Base-by-base conservation (phyloP, 2,888 invertebrate species). In the Syritta pipiens region DNA sequence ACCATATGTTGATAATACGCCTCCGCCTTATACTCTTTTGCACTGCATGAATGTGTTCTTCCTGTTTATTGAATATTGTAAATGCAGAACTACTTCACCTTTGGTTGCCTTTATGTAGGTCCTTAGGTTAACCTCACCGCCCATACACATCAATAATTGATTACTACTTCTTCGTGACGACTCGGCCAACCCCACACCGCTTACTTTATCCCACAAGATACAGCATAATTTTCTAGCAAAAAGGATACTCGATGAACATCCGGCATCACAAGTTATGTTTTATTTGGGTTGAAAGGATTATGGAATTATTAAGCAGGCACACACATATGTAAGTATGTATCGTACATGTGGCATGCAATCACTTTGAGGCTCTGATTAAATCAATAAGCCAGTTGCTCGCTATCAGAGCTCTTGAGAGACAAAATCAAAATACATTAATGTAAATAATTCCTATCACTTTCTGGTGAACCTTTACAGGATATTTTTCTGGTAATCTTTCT, bases 341-440 rank as follows among this genome's bases (percentile, higher is more conserved):
- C n/a, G n/a, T n/a, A n/a, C n/a, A n/a, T n/a, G n/a, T n/a, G n/a
- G n/a, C 6, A 22, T 4, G 22, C 5, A 26, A 26, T 20, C 19
- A 19, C 1, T 10, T 57, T 10, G 10, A 17, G 7, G 9, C 19
- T 12, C 59, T 6, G 7, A 44, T 59, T 30, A 44, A 30, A 17
- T 46, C 22, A 59, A 46, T 32, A 46, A 59, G 35, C n/a, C n/a
- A 32, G 22, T 14, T 14, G n/a, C 2, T n/a, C 7, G 3, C 20
- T n/a, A 6, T 7, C 9, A 7, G 1, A 28, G n/a, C 28, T 26
- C 62, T 40, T 14, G 62, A 24, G 49, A 40, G 9, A 19, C 12
- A 37, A 28, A 40, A 20, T 46, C 49, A 26, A 19, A 48, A 49
- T 40, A 28, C 49, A 62, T 62, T 62, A 49, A 40, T 12, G 14